These are phyloP conservation scores for Laothoe populi DNA, from an alignment of 2,888 invertebrate genomes.

Conservation along the genomic window DNA sequence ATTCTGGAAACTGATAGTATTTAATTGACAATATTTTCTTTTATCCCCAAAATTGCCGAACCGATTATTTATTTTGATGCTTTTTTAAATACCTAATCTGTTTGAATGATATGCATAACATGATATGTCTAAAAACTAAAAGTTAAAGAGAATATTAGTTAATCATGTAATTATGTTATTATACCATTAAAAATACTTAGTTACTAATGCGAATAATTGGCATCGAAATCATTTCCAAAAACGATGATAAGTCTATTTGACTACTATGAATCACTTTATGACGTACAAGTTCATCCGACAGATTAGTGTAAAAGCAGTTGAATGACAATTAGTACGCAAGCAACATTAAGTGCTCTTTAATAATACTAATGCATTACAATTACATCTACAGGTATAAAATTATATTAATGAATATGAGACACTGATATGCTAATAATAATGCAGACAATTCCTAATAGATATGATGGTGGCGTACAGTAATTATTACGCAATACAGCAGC, in stretches of 20 bases:
- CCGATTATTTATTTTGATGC: no score
- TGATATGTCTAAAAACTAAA: constrained; percentile 1
- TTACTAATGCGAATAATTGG: background rate
- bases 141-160: background rate
- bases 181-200: no score
- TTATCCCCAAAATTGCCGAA: background rate
- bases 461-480: background rate
- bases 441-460: background rate
- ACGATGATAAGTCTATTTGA: background rate
- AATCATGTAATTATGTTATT: background rate
- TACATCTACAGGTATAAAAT: no score
- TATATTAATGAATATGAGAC: constrained; percentile 22
- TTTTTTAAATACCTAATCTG: background rate
- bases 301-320: constrained; percentile 2
- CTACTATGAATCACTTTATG: constrained; percentile 12
- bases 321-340: constrained; percentile 10
- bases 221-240: background rate
- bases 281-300: constrained; percentile 1
- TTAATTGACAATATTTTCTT: background rate
- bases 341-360: constrained; percentile 6
- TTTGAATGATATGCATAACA: background rate
- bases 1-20: background rate
- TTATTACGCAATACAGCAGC: background rate
- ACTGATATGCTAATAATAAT: constrained; percentile 1
- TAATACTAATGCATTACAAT: constrained; percentile 3